phyloP scores from a whole-genome alignment of 2,888 invertebrate genomes.

The Andrena trimmerana region DNA sequence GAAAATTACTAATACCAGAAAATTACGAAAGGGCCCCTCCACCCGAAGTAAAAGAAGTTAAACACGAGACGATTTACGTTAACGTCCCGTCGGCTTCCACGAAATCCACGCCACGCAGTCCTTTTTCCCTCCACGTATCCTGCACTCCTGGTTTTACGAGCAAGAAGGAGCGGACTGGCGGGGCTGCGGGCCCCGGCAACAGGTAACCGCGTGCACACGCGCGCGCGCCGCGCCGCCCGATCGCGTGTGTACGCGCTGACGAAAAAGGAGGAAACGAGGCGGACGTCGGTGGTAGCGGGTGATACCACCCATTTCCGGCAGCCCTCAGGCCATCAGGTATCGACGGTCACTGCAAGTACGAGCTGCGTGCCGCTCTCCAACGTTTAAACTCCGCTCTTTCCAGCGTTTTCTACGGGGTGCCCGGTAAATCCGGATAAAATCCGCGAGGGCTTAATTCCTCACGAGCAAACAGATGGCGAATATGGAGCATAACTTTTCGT shows the following conservation, averaged over 20 bases:
- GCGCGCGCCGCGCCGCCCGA: slow-evolving; percentile 3
- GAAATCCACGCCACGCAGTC: slow-evolving; percentile 57
- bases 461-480: too few species aligned
- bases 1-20: slow-evolving; percentile 60
- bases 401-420: slow-evolving; percentile 3
- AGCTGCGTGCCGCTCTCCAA: slow-evolving; percentile 29
- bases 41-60: slow-evolving; percentile 58
- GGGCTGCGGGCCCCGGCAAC: slow-evolving; percentile 41
- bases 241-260: slow-evolving; percentile 61
- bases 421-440: not conserved
- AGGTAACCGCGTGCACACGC: slow-evolving; percentile 54
- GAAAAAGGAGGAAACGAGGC: slow-evolving; percentile 70
- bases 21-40: slow-evolving; percentile 50
- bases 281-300: slow-evolving; percentile 81
- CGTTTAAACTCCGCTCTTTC: slow-evolving; percentile 45
- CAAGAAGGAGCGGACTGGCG: slow-evolving; percentile 57
- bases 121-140: slow-evolving; percentile 61
- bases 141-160: slow-evolving; percentile 66
- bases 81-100: slow-evolving; percentile 60
- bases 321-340: slow-evolving; percentile 71
- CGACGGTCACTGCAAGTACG: slow-evolving; percentile 29
- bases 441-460: too few species aligned
- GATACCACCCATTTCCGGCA: slow-evolving; percentile 82
- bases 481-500: too few species aligned
- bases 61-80: slow-evolving; percentile 62